phyloP scores from a whole-genome alignment of 2,797 vertebrate species.

The Stomatorhinus walkeri region DNA sequence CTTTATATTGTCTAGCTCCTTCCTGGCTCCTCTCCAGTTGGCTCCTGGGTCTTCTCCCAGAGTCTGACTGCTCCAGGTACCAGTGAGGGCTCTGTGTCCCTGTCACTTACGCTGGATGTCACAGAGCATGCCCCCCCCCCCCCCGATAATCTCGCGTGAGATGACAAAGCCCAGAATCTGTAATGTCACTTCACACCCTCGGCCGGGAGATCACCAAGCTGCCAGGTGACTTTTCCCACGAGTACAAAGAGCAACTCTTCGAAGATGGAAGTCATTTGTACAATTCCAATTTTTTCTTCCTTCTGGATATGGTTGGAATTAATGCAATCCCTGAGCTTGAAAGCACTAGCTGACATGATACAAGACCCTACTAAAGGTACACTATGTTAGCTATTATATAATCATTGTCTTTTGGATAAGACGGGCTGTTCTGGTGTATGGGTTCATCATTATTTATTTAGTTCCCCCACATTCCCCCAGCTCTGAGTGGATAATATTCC shows the following conservation, averaged over 20 bases:
- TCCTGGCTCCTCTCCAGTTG: constrained; percentile 47
- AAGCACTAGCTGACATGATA: not conserved
- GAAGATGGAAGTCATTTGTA: not conserved
- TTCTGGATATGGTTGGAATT: not conserved
- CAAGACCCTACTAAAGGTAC: not conserved
- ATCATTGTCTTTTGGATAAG: not conserved
- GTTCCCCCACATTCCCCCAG: not conserved
- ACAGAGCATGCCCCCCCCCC: not conserved
- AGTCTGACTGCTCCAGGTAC: constrained; percentile 38
- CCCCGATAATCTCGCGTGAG: not conserved
- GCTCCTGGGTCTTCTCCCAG: constrained; percentile 26
- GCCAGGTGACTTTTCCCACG: not conserved
- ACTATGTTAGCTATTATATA: not conserved
- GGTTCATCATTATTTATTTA: not conserved
- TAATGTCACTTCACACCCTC: not conserved
- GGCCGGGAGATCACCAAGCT: not conserved
- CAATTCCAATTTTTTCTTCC: not conserved
- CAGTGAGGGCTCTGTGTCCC: constrained; percentile 28
- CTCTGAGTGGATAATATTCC: not conserved
- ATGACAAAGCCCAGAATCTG: not conserved
- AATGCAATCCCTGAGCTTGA: not conserved
- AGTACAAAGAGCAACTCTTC: not conserved
- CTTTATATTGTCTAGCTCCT: constrained; percentile 53
- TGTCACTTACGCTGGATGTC: not conserved
- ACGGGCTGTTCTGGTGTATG: not conserved